These are phyloP conservation scores for Vesta saturnalis DNA, from an alignment of 2,888 invertebrate species.

Conservation along the genomic window DNA sequence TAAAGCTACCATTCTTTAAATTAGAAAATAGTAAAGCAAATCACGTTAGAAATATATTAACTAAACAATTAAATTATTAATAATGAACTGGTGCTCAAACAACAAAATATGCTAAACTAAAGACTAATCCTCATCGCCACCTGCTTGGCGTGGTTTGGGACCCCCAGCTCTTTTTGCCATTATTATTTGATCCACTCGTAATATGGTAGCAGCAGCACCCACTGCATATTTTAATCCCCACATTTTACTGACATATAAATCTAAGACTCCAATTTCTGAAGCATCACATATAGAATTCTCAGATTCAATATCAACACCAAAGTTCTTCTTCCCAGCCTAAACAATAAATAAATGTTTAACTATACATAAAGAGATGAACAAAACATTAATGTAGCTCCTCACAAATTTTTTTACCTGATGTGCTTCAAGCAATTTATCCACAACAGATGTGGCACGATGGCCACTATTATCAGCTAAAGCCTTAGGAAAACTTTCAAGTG, in stretches of 20 bases:
- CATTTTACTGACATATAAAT: constrained; percentile 85
- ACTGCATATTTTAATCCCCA: constrained; percentile 98
- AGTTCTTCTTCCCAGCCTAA: constrained; percentile 76
- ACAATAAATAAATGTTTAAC: constrained; percentile 35
- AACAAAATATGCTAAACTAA: constrained; percentile 58
- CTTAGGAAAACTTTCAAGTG: constrained; percentile 91
- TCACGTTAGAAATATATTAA: neutral
- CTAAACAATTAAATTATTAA: constrained; percentile 10
- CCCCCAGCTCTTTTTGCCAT: constrained; percentile 98
- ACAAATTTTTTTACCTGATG: constrained; percentile 79
- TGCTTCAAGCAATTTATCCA: constrained; percentile 92
- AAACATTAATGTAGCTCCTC: too few species aligned
- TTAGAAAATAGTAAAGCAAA: too few species aligned
- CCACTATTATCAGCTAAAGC: constrained; percentile 96
- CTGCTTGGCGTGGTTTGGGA: constrained; percentile 78
- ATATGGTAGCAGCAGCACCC: constrained; percentile 89
- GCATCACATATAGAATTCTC: constrained; percentile 80
- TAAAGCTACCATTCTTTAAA: too few species aligned
- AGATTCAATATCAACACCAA: constrained; percentile 89
- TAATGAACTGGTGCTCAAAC: neutral
- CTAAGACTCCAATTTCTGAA: constrained; percentile 79
- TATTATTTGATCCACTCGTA: constrained; percentile 96
- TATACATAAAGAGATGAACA: neutral
- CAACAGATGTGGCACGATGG: constrained; percentile 83
- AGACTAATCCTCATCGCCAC: constrained; percentile 77